Evolutionary conservation across 92 coral and sea anemone species (phyloP).

Genomic region (Siderastrea radians): DNA sequence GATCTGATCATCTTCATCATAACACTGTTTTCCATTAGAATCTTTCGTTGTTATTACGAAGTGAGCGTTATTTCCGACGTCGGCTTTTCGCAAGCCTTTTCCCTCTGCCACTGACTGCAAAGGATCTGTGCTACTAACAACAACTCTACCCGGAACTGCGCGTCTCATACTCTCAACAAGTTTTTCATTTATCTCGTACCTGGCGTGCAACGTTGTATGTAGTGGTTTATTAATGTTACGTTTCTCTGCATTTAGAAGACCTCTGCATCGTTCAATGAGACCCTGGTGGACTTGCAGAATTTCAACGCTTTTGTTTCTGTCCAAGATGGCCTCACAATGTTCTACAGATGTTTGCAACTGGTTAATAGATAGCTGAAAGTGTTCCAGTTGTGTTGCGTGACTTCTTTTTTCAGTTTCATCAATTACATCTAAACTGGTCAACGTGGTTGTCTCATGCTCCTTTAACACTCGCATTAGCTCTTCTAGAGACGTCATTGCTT

Average conservation of each 20-base stretch:
- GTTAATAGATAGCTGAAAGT: no score
- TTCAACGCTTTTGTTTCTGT: no score
- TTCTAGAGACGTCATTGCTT: conserved; percentile 9
- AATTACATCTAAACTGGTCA: no score
- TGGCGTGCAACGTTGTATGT: no score
- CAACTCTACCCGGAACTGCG: neutral
- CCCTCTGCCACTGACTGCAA: no score
- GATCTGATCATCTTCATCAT: conserved; percentile 53
- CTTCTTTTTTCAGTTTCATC: no score
- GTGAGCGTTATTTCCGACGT: conserved; percentile 29
- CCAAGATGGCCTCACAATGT: no score
- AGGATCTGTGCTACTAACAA: no score
- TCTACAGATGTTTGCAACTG: no score
- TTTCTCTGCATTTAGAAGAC: neutral
- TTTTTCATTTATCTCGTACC: neutral
- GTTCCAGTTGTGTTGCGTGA: no score
- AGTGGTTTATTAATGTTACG: no score
- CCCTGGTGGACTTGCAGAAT: neutral
- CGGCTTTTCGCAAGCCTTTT: neutral
- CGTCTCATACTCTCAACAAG: neutral
- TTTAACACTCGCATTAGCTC: conserved; percentile 15
- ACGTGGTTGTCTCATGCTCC: neutral
- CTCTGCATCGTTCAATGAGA: conserved; percentile 6
- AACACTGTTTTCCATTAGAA: conserved; percentile 64
- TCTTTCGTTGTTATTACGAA: conserved; percentile 49